Evolutionary conservation across 2,888 invertebrate genomes (phyloP).

Genomic region (Azorinus chamasolen): DNA sequence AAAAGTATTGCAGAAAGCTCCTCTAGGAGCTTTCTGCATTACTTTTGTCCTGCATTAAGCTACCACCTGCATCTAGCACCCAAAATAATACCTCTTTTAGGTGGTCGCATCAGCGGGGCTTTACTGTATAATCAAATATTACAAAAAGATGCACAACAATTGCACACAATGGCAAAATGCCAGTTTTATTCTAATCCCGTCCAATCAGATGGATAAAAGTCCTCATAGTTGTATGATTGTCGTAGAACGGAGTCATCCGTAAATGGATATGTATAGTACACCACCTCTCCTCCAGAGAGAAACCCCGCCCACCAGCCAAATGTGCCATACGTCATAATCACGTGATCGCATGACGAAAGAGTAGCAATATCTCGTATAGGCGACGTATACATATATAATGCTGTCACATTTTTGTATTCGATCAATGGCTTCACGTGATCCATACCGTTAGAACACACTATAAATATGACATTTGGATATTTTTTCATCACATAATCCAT

Average conservation of each 20-base stretch:
- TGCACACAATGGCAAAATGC: too few relatives aligned
- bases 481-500: slow-evolving; percentile 27
- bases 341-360: slow-evolving; percentile 50
- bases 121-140: too few relatives aligned
- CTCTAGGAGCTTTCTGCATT: too few relatives aligned
- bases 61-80: too few relatives aligned
- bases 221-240: slow-evolving; percentile 49
- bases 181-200: slow-evolving; percentile 33
- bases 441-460: slow-evolving; percentile 57
- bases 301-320: slow-evolving; percentile 62
- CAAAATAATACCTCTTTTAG: too few relatives aligned
- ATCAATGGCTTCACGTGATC: slow-evolving; percentile 32
- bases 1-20: too few relatives aligned
- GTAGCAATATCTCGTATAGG: slow-evolving; percentile 49
- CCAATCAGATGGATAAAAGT: slow-evolving; percentile 51
- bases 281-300: slow-evolving; percentile 50
- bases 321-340: slow-evolving; percentile 51
- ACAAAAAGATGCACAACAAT: too few relatives aligned
- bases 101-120: too few relatives aligned
- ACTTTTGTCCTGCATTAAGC: too few relatives aligned
- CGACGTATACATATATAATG: background rate
- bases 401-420: slow-evolving; percentile 21
- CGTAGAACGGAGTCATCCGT: slow-evolving; percentile 26
- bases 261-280: slow-evolving; percentile 52
- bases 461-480: slow-evolving; percentile 41